Percentiles rank a stretch among this genome's conserved stretches.
Conservation (phyloP, 2,797 vertebrate species). For the Otolemur crassicaudatus region DNA sequence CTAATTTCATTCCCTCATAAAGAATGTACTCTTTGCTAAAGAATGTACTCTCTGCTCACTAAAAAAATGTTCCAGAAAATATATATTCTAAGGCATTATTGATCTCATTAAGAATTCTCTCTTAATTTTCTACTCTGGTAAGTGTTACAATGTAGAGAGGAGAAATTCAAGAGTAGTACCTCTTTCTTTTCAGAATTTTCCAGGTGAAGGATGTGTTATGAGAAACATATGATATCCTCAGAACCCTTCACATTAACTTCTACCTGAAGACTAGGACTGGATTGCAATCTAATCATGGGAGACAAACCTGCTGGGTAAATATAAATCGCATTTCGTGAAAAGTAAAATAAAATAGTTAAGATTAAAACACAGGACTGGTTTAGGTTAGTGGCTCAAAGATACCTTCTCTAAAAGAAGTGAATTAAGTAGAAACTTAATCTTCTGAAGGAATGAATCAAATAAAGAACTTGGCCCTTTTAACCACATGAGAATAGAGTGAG, state of each 20-base stretch:
- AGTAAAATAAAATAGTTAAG: background rate
- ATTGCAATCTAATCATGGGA: background rate
- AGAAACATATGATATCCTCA: background rate
- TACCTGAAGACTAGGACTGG: background rate
- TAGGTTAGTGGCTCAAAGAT: background rate
- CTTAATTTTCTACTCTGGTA: background rate
- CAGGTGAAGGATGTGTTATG: background rate
- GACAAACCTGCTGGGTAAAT: background rate
- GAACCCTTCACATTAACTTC: background rate
- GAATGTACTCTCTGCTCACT: background rate
- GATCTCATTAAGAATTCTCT: background rate
- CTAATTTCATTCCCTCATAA: constrained; percentile 34
- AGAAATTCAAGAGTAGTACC: background rate
- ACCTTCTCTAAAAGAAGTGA: background rate
- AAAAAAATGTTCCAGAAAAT: background rate
- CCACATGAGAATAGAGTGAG: background rate
- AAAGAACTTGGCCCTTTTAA: background rate
- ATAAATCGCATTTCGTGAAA: background rate
- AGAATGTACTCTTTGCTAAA: background rate
- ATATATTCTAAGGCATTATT: background rate
- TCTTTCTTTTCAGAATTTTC: background rate
- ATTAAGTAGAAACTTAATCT: background rate
- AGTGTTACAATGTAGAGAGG: background rate
- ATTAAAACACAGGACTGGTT: background rate
- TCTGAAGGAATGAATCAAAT: background rate